A percentile compares a stretch with the other conserved stretches of the same genome.
Conservation (phyloP, 1,140 invertebrate species). For the Bicyclus anynana region DNA sequence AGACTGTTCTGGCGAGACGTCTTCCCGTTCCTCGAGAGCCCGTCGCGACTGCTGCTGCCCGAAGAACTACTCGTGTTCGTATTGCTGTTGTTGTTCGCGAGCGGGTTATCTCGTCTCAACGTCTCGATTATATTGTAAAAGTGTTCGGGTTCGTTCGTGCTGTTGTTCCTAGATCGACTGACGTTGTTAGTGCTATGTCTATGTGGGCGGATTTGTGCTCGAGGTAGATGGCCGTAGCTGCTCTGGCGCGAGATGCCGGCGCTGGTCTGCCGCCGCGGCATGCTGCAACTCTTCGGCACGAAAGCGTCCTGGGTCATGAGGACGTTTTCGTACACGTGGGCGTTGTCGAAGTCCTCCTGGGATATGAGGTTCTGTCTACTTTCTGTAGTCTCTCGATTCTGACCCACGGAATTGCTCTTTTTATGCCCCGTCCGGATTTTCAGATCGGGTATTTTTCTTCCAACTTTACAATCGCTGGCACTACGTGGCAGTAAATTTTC, state of each 20-base stretch:
- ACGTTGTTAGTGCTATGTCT: slow-evolving; percentile 53
- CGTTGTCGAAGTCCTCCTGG: slow-evolving; percentile 59
- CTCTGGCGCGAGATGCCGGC: slow-evolving; percentile 48
- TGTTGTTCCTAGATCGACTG: slow-evolving; percentile 40
- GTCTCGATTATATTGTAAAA: slow-evolving; percentile 61
- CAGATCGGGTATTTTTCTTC: slow-evolving; percentile 49
- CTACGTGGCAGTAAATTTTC: slow-evolving; percentile 61
- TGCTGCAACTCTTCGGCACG: slow-evolving; percentile 65
- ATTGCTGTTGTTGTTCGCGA: slow-evolving; percentile 31
- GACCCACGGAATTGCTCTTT: slow-evolving; percentile 72
- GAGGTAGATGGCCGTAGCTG: slow-evolving; percentile 57
- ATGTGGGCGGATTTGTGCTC: slow-evolving; percentile 51
- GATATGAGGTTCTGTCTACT: slow-evolving; percentile 71
- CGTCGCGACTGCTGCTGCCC: slow-evolving; percentile 39
- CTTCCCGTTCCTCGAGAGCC: slow-evolving; percentile 19
- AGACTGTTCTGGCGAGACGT: slow-evolving; percentile 49
- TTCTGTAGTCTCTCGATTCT: slow-evolving; percentile 62
- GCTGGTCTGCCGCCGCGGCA: slow-evolving; percentile 58
- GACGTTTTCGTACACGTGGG: slow-evolving; percentile 73
- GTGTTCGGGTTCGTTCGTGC: slow-evolving; percentile 49
- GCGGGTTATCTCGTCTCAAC: slow-evolving; percentile 35
- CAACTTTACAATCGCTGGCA: slow-evolving; percentile 66
- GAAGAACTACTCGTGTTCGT: slow-evolving; percentile 55
- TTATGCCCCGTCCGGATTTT: slow-evolving; percentile 57
- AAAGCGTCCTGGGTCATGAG: slow-evolving; percentile 47